These are phyloP conservation scores for Rhinichthys klamathensis DNA, from an alignment of 2,113 vertebrate genomes.

Conservation along the genomic window DNA sequence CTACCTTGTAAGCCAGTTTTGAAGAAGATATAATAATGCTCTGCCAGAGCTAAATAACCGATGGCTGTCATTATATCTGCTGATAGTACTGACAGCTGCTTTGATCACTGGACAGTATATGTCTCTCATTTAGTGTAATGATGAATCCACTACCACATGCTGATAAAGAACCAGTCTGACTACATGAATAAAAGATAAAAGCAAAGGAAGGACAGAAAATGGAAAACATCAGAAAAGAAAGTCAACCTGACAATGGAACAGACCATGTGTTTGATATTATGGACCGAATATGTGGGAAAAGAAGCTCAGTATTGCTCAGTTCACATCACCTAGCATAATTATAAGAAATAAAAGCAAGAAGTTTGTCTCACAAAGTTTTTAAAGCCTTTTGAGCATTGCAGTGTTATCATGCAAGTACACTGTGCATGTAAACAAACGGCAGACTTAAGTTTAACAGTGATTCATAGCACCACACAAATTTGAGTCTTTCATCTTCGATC, in stretches of 20 bases:
- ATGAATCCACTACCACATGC: constrained; percentile 38
- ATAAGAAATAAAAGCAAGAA: neutral
- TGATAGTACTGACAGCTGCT: constrained; percentile 20
- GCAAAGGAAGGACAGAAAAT: neutral
- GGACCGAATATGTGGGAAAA: neutral
- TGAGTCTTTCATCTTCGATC: neutral
- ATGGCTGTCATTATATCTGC: constrained; percentile 12
- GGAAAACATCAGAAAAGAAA: neutral
- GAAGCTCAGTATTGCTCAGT: neutral
- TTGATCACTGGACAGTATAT: constrained; percentile 16
- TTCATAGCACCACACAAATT: neutral
- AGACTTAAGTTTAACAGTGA: neutral
- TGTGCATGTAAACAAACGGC: neutral
- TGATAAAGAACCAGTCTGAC: constrained; percentile 2
- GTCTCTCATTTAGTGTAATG: constrained; percentile 30
- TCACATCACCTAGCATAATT: neutral
- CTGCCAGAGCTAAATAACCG: neutral
- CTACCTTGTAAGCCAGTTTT: constrained; percentile 4
- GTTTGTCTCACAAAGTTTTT: neutral
- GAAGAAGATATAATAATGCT: constrained; percentile 17
- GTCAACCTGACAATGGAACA: neutral
- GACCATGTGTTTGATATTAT: neutral
- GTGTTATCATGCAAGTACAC: neutral
- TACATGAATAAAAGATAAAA: constrained; percentile 27
- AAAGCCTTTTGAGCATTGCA: neutral